phyloP scores from a whole-genome alignment of 2,113 vertebrate species.

The Lophura nycthemera region DNA sequence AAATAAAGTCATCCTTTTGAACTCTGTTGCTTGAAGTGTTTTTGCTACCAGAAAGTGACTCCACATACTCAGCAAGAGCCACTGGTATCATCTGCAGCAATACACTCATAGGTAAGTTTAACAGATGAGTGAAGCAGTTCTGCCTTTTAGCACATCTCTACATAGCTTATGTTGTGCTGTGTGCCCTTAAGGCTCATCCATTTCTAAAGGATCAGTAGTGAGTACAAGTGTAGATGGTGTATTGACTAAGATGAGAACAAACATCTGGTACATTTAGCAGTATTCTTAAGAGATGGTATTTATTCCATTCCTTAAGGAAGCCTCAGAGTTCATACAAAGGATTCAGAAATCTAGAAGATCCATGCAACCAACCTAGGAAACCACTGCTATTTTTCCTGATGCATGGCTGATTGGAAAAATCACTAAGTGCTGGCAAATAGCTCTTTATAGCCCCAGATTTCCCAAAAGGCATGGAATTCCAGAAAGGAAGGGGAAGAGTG shows the following conservation, averaged over 20 bases:
- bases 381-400: background rate
- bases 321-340: background rate
- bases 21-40: rapidly evolving
- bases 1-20: background rate
- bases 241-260: background rate
- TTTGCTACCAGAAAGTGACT: background rate
- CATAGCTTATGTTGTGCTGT: background rate
- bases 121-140: background rate
- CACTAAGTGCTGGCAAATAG: background rate
- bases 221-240: background rate
- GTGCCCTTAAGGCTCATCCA: background rate
- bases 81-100: rapidly evolving
- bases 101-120: background rate
- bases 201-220: background rate
- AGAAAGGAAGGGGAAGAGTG: background rate
- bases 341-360: background rate
- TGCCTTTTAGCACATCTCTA: background rate
- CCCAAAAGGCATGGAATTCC: background rate
- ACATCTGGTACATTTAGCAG: background rate
- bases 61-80: background rate
- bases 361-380: rapidly evolving
- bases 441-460: background rate
- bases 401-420: rapidly evolving
- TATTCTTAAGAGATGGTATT: background rate
- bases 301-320: background rate